Conservation (phyloP, 2,797 vertebrate species). For the Sylvilagus floridanus region DNA sequence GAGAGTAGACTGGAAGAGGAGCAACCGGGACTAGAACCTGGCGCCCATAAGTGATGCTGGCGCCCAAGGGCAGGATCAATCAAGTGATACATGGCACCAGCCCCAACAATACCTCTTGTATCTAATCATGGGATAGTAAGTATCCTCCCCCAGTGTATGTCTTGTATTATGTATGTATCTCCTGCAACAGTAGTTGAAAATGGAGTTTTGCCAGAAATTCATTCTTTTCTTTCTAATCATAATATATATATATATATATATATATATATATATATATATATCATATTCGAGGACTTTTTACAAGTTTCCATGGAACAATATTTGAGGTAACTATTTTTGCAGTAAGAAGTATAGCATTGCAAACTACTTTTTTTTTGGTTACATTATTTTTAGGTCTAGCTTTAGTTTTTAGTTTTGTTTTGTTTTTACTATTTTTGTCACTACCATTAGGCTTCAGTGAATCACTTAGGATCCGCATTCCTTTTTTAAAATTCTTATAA, state of each 20-base stretch:
- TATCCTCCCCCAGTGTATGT: neutral
- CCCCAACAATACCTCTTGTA: neutral
- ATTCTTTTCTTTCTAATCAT: slow-evolving; percentile 27
- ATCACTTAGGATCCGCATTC: neutral
- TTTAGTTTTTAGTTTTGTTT: neutral
- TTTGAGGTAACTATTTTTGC: slow-evolving; percentile 42
- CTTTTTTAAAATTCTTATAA: neutral
- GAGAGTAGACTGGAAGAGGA: too few species aligned
- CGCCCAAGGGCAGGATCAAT: too few species aligned
- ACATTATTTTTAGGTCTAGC: neutral
- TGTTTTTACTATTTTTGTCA: neutral
- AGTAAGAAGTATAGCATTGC: neutral
- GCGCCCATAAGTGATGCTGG: too few species aligned
- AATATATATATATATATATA: neutral
- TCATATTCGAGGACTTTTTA: neutral
- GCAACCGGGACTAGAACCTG: too few species aligned
- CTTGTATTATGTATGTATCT: neutral
- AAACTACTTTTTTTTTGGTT: neutral
- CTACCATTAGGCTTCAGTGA: neutral
- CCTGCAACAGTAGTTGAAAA: neutral
- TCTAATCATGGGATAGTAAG: neutral
- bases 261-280: too few species aligned
- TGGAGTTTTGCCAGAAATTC: neutral
- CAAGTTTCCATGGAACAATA: neutral
- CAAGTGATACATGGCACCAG: too few species aligned